These are phyloP conservation scores for Merodon equestris DNA, from an alignment of 2,888 invertebrate genomes.

Conservation along the genomic window DNA sequence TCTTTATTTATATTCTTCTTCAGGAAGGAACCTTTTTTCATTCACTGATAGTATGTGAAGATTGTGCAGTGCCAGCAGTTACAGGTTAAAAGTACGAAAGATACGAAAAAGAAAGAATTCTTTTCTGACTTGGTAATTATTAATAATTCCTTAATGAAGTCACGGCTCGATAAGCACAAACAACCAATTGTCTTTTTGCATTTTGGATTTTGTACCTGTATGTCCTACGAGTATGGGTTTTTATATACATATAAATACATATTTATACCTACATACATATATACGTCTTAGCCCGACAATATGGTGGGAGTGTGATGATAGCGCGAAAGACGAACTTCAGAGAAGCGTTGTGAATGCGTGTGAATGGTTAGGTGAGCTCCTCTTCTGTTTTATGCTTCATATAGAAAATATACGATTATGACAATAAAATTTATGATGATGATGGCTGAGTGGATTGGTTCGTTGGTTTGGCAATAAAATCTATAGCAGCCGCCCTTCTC, in stretches of 20 bases:
- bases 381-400: conserved; percentile 68
- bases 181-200: conserved; percentile 70
- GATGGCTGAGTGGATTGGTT: conserved; percentile 69
- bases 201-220: conserved; percentile 57
- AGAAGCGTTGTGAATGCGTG: conserved; percentile 65
- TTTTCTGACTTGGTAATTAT: conserved; percentile 69
- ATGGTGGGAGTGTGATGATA: conserved; percentile 26
- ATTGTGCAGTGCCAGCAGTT: conserved; percentile 28
- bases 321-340: conserved; percentile 37
- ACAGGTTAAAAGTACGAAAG: conserved; percentile 30
- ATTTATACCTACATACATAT: background rate
- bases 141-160: conserved; percentile 71
- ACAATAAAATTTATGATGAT: conserved; percentile 69
- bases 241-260: background rate
- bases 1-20: background rate
- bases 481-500: conserved; percentile 63
- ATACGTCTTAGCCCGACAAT: conserved; percentile 4
- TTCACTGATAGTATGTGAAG: conserved; percentile 43
- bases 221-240: conserved; percentile 3
- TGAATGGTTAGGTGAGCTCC: conserved; percentile 63
- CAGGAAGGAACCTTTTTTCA: conserved; percentile 13
- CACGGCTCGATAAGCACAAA: conserved; percentile 70
- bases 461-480: conserved; percentile 69
- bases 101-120: conserved; percentile 53
- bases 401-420: conserved; percentile 68